Evolutionary conservation across 2,888 invertebrate genomes (phyloP).

Genomic region (Drosophila mimica): DNA sequence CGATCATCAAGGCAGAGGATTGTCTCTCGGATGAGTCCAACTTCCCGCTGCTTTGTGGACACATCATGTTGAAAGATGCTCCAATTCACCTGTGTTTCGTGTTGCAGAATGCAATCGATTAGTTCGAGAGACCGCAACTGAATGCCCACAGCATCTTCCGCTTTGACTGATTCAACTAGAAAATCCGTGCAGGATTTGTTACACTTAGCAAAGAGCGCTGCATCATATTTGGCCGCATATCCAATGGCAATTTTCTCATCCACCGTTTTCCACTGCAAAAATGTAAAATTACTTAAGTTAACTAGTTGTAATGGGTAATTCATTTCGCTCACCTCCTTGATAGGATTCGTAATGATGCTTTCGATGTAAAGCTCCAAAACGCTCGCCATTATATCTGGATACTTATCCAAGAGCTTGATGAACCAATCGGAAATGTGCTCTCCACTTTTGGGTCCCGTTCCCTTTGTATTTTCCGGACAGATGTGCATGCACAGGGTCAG

Average conservation of each 20-base stretch:
- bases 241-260: conserved; percentile 82
- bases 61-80: conserved; percentile 83
- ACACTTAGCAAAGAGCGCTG: conserved; percentile 83
- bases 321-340: conserved; percentile 63
- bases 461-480: conserved; percentile 69
- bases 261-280: conserved; percentile 76
- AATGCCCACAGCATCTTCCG: conserved; percentile 80
- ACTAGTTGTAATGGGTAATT: neutral
- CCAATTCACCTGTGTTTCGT: conserved; percentile 83
- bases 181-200: conserved; percentile 82
- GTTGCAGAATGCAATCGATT: conserved; percentile 76
- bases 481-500: conserved; percentile 82
- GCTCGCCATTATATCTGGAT: conserved; percentile 77
- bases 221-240: conserved; percentile 84
- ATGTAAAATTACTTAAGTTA: neutral
- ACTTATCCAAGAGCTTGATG: conserved; percentile 81
- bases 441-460: conserved; percentile 56
- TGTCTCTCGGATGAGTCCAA: conserved; percentile 78
- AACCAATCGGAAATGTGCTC: conserved; percentile 85
- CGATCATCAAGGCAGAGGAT: conserved; percentile 79
- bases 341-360: conserved; percentile 81
- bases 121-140: conserved; percentile 82
- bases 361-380: conserved; percentile 82
- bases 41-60: conserved; percentile 83
- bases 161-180: conserved; percentile 75